Conservation (phyloP, 2,113 vertebrate genomes). For the Bolborhynchus lineola region DNA sequence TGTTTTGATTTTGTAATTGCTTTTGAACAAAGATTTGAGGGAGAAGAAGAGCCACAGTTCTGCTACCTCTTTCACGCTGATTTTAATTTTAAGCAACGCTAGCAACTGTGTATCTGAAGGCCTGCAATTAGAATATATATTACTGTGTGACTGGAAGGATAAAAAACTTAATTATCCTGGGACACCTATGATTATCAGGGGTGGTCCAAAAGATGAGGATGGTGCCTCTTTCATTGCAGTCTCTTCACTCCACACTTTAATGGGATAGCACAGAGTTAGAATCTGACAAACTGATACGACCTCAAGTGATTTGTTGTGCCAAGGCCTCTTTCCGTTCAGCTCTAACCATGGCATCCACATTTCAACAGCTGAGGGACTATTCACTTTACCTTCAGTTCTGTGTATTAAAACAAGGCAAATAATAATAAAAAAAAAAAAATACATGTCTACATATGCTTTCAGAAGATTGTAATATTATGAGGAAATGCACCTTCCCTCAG, state of each 20-base stretch:
- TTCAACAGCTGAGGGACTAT: not conserved
- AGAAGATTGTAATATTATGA: not conserved
- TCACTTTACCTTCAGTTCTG: not conserved
- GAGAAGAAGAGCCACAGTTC: not conserved
- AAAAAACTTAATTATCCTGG: not conserved
- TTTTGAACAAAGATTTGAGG: not conserved
- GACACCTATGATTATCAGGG: not conserved
- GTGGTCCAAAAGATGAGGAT: not conserved
- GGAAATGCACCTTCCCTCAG: not conserved
- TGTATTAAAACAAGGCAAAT: not conserved
- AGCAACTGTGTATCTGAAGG: not conserved
- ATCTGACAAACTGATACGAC: not conserved
- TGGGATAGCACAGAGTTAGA: not conserved
- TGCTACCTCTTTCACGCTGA: not conserved
- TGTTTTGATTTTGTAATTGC: not conserved
- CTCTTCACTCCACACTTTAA: not conserved
- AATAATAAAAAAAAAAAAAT: not conserved
- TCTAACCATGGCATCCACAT: not conserved
- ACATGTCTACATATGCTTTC: not conserved
- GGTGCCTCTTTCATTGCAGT: not conserved
- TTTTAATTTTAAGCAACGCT: not conserved
- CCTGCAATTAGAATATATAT: not conserved
- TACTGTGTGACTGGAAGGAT: not conserved
- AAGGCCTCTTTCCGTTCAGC: not conserved
- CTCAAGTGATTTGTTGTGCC: fast-evolving